A percentile compares a stretch with the other conserved stretches of the same genome.
Evolutionary conservation across 2,797 vertebrate genomes (phyloP).

Genomic region (Pyrrhura leucotis): DNA sequence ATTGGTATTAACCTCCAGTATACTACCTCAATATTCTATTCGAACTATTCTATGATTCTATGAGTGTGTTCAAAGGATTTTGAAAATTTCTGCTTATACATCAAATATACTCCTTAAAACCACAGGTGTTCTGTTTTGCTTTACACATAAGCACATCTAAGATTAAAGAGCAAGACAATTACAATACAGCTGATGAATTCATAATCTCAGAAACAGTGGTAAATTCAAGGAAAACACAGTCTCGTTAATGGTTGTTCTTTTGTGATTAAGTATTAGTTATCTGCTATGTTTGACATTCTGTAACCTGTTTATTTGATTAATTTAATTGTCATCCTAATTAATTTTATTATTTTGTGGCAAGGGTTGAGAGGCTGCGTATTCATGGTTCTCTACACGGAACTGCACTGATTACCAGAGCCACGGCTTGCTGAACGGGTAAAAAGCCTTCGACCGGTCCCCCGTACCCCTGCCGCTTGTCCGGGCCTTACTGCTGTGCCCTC

Average conservation of each 20-base stretch:
- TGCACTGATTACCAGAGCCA: background rate
- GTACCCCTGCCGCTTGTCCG: background rate
- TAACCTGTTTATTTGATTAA: constrained; percentile 64
- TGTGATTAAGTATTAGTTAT: constrained; percentile 47
- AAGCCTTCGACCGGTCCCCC: background rate
- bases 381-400: background rate
- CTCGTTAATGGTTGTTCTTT: background rate
- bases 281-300: constrained; percentile 13
- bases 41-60: too few relatives aligned
- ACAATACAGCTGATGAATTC: background rate
- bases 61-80: background rate
- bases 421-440: background rate
- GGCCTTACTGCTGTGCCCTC: background rate
- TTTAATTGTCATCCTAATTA: constrained; percentile 53
- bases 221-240: constrained; percentile 25
- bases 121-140: background rate
- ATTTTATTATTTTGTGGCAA: constrained; percentile 55
- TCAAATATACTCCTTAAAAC: background rate
- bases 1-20: background rate
- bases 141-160: background rate
- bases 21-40: background rate
- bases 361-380: background rate
- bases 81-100: background rate
- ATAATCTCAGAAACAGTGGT: background rate
- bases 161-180: constrained; percentile 36